Conservation (phyloP, 2,888 invertebrate species). For the Phlogophora meticulosa region DNA sequence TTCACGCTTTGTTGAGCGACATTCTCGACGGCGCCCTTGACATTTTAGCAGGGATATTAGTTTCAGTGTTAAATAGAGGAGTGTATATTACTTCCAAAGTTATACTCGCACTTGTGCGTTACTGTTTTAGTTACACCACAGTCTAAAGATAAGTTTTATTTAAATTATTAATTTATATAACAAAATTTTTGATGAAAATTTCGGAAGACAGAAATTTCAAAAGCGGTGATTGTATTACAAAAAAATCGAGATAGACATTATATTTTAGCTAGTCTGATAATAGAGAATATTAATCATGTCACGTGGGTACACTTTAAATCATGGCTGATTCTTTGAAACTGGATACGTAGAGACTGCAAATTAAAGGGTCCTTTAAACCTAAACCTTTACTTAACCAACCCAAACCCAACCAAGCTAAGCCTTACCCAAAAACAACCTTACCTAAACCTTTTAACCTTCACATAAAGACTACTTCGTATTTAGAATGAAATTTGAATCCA, state of each 20-base stretch:
- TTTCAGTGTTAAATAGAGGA: conserved; percentile 34
- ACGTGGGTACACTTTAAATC: too few relatives aligned
- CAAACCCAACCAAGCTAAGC: too few relatives aligned
- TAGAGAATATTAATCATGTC: too few relatives aligned
- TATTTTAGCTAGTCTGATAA: background rate
- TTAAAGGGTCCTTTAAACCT: too few relatives aligned
- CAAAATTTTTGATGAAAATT: conserved; percentile 6
- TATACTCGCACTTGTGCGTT: background rate
- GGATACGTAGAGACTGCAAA: too few relatives aligned
- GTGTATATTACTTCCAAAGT: conserved; percentile 26
- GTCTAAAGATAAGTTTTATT: too few relatives aligned
- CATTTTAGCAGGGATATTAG: conserved; percentile 56
- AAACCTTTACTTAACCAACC: too few relatives aligned
- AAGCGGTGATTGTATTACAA: background rate
- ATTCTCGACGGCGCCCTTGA: conserved; percentile 61
- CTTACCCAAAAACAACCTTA: too few relatives aligned
- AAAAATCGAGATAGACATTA: background rate
- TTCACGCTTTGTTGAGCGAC: conserved; percentile 52
- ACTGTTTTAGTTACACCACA: conserved; percentile 2
- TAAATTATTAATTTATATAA: background rate
- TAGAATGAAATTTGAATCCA: too few relatives aligned
- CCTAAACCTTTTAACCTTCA: too few relatives aligned
- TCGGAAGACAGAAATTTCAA: background rate
- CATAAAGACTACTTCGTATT: too few relatives aligned
- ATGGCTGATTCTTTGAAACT: too few relatives aligned